Evolutionary conservation across 2,888 invertebrate genomes (phyloP), one percentile per base, ranked within the genome.

Genomic region (Cephus pulcher): DNA sequence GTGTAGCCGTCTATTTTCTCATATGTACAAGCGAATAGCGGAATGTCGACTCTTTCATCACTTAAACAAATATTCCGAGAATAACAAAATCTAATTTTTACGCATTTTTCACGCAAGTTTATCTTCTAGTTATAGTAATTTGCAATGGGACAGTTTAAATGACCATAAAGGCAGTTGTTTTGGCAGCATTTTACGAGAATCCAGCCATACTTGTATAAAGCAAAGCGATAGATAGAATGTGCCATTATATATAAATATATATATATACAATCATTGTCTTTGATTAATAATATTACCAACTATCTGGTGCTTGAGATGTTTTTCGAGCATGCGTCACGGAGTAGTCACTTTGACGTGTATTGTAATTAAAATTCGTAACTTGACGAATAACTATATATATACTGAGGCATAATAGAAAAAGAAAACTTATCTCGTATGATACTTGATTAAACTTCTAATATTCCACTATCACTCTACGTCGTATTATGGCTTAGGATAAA

Each of bases 241-340:
- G 87, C 88, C 88, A 88, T 88, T 85, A 32, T 78, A 81, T 83
- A 80, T 83, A 84, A 80, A 86, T 80, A 30, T 6, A 70, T 70
- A 33, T 70, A 23, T 32, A 71, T 15, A 34, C 11, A 71, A 71
- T 3, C 32, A 71, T 71, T 84, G 79, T 81, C 79, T 76, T 79
- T 83, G 79, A 78, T 78, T 80, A 80, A 74, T 75, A 69, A 79
- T 75, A 76, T 81, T 83, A 56, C 71, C 76, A 80, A 79, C 77
- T 76, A 82, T 33, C 75, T 81, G 82, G 83, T 84, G 84, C 82
- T 84, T 80, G 75, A 80, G 77, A 69, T 76, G 75, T 76, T 75
- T 81, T 81, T 79, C 78, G 76, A 76, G 33, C 73, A 79, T 80
- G 73, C 70, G 76, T 78, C 40, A 56, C 23, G 56, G 56, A 56